Conservation (phyloP, 2,888 invertebrate genomes). For the Thysanoteuthis rhombus region DNA sequence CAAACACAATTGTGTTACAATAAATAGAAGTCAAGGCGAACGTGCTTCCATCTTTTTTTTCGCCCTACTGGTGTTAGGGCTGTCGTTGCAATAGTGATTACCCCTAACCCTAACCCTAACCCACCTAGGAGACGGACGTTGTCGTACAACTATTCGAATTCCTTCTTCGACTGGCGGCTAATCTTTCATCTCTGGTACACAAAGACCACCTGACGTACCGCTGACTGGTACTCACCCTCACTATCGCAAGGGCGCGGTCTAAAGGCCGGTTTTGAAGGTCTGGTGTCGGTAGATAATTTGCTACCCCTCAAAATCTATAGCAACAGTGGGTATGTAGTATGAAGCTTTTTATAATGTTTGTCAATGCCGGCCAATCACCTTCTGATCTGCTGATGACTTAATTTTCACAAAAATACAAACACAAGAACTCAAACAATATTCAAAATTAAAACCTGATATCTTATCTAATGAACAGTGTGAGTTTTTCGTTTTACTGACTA, state of each 20-base stretch:
- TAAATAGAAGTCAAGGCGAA: not conserved
- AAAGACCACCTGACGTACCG: not conserved
- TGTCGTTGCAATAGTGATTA: not conserved
- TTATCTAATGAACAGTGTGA: too few species aligned
- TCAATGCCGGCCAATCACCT: not conserved
- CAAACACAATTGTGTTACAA: too few species aligned
- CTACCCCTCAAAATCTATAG: not conserved
- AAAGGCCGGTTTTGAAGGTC: not conserved
- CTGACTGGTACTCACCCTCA: not conserved
- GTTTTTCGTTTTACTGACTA: too few species aligned
- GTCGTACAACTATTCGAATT: not conserved
- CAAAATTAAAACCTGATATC: not conserved
- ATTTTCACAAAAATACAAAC: not conserved
- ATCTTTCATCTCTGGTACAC: not conserved
- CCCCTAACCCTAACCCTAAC: too few species aligned
- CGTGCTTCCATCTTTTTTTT: not conserved
- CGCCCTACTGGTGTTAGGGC: not conserved
- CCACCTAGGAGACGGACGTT: not conserved
- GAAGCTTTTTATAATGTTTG: not conserved
- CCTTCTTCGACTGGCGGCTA: not conserved
- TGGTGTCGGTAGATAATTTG: not conserved
- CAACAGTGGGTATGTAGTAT: not conserved
- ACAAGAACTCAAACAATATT: not conserved
- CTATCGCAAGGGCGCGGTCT: not conserved
- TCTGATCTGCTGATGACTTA: not conserved